Conservation (phyloP, 2,888 invertebrate species). For the Heliconius hortense region DNA sequence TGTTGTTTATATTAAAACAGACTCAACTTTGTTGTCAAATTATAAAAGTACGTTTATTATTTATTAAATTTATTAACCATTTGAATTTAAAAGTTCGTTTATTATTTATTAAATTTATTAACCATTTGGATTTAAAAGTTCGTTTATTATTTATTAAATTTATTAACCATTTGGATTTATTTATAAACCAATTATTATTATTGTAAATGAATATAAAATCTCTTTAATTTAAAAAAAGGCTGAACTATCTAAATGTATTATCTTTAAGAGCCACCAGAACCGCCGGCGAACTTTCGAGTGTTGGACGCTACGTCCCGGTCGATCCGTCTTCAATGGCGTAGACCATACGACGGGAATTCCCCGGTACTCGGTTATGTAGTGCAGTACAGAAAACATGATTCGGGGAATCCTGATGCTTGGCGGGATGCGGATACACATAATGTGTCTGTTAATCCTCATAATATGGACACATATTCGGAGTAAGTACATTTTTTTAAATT, state of each 20-base stretch:
- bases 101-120: neutral
- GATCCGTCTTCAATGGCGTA: slow-evolving; percentile 85
- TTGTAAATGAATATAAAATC: neutral
- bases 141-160: neutral
- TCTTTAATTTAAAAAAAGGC: no score
- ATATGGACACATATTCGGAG: slow-evolving; percentile 65
- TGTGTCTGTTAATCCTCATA: slow-evolving; percentile 73
- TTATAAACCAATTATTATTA: neutral
- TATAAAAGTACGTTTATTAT: neutral
- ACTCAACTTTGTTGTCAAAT: neutral
- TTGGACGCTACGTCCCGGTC: slow-evolving; percentile 85
- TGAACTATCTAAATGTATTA: neutral
- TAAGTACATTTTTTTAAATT: slow-evolving; percentile 48
- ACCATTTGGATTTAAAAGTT: neutral
- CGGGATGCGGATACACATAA: slow-evolving; percentile 82
- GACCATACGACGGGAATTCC: slow-evolving; percentile 90
- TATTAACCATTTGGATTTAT: no score
- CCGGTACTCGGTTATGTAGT: slow-evolving; percentile 89
- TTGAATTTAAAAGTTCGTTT: neutral
- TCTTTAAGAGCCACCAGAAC: slow-evolving; percentile 86
- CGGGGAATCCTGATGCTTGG: slow-evolving; percentile 79
- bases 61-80: neutral
- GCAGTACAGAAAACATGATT: slow-evolving; percentile 85
- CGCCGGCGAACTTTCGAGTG: slow-evolving; percentile 84
- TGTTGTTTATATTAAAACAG: neutral